These are phyloP conservation scores for Poliocrania exsul DNA, from an alignment of 2,797 vertebrate species.

Conservation along the genomic window DNA sequence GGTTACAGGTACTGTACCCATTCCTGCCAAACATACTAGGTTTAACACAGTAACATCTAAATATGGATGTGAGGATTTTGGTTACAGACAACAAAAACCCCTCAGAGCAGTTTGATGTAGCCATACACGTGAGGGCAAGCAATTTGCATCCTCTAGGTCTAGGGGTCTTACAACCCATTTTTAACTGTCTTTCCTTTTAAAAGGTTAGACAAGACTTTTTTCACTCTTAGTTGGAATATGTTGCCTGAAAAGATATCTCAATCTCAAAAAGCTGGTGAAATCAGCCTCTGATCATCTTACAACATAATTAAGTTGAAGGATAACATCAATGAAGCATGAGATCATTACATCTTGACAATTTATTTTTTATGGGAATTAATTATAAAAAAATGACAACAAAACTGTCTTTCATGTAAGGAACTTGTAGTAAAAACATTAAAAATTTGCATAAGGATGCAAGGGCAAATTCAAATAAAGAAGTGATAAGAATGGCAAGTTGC, in stretches of 20 bases:
- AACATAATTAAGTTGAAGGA: conserved; percentile 2
- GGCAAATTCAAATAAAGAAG: conserved; percentile 10
- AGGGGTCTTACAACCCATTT: not conserved
- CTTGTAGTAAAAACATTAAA: not conserved
- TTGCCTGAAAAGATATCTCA: not conserved
- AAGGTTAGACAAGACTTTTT: not conserved
- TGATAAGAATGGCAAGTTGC: not conserved
- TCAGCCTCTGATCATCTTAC: not conserved
- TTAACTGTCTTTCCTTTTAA: not conserved
- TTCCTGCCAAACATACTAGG: not conserved
- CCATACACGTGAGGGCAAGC: not conserved
- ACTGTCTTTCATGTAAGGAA: not conserved
- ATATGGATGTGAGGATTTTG: not conserved
- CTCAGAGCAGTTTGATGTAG: not conserved
- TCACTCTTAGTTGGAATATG: not conserved
- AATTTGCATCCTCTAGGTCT: not conserved
- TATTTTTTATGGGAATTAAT: conserved; percentile 28
- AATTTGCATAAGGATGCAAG: not conserved
- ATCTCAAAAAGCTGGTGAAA: not conserved
- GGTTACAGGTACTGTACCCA: not conserved
- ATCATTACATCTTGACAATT: not conserved
- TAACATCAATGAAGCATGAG: not conserved
- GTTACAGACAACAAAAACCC: not conserved
- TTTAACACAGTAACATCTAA: not conserved
- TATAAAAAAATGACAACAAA: not conserved